Evolutionary conservation across 1,140 invertebrate genomes (phyloP), one percentile per base, ranked within the genome.

Genomic region (Hermetia illucens): DNA sequence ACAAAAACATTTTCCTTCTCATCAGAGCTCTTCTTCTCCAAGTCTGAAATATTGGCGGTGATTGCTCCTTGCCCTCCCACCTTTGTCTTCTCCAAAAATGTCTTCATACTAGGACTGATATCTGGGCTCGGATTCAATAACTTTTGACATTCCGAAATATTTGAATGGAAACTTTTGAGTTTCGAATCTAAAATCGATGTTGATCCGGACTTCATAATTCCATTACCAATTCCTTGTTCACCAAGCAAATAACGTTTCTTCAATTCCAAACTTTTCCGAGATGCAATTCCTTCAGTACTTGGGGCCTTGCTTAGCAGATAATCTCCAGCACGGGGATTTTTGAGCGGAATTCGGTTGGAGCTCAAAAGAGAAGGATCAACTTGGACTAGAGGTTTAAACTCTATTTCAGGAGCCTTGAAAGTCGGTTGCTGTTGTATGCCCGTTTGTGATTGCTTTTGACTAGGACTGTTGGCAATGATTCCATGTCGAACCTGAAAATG

Each of bases 121-220:
- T 78, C 73, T 0, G 77, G 68, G 1, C 84, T 80, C 1, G 84
- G 82, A 58, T 87, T 81, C 22, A 91, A 52, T 40, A 89, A 59
- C 50, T 90, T 90, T 51, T 92, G 87, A 46, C 85, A 81, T 52
- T 90, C 85, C 1, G 84, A 86, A 40, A 91, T 90, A 38, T 78
- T 81, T 19, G 80, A 82, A 24, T 84, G 74, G 43, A 90, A 77
- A 32, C 74, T 82, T 58, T 82, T 77, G 31, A 91, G 71, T 49
- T 81, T 80, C 2, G 79, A 82, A 50, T 89, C 85, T 6, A 90
- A 66, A 36, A 83, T 80, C 1, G 82, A 81, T 0, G 82, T 76
- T 15, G 84, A 87, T n/a, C 82, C 83, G 0, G 83, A 87, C 50
- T 86, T 87, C 46, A 79, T 71, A 4, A 85, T 77, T 1, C 70